Evolutionary conservation across 2,888 invertebrate species (phyloP), one percentile per base, ranked within the genome.

Genomic region (Eupithecia tripunctaria): DNA sequence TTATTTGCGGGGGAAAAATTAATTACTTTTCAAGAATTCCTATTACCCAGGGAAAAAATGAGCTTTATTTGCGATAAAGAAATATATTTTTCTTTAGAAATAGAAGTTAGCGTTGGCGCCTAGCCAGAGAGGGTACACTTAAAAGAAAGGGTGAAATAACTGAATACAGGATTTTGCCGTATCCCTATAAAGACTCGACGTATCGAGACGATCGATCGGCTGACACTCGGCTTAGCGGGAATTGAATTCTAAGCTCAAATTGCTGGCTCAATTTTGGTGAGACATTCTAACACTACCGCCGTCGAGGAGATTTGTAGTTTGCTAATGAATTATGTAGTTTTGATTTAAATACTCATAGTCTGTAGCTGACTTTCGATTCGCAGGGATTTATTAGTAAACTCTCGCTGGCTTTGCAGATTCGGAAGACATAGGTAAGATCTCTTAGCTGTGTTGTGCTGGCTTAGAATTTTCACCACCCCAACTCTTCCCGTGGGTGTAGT

Each of bases 11-110:
- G 32, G 64, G 84, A 85, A 87, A 87, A 88, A 88, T 86, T 88
- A 88, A 88, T 88, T 88, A 85, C 84, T 87, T 87, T 84, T 76
- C 79, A 68, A 85, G 87, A 86, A 88, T 86, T 88, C 80, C 85
- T 82, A 87, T 86, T 86, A 70, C 29, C 59, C 64, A 43, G 62
- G 64, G 65, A 67, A 74, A 76, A 72, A 59, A 70, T 76, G 51
- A 71, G 66, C 64, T 70, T 66, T 64, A 76, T 73, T 73, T 56
- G 70, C 69, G 56, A 62, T 27, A 66, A 67, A 76, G n/a, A 74
- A 68, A 67, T 51, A 70, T 60, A n/a, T 67, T 64, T 73, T 74
- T 76, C 72, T 51, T 72, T 73, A 65, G 66, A 72, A 77, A 74
- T 74, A 71, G 68, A 64, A 71, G 56, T 25, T 25, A 70, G 65